A percentile compares a stretch with the other conserved stretches of the same genome.
Conservation (phyloP, 2,797 vertebrate species). For the Sciurus vulgaris region DNA sequence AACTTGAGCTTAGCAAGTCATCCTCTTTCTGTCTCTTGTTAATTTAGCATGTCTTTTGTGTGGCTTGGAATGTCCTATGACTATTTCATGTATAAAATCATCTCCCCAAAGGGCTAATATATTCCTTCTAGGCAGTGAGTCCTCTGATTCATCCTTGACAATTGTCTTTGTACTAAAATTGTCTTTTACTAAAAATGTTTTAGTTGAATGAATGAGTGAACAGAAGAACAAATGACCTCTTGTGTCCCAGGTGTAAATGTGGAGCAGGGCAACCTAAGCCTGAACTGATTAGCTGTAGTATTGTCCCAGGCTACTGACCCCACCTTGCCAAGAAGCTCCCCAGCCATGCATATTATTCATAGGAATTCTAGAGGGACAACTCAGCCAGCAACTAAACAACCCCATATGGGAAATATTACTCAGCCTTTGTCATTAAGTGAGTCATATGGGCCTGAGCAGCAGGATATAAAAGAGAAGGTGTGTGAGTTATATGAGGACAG, state of each 20-base stretch:
- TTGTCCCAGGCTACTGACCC: background rate
- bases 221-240: background rate
- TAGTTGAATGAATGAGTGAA: background rate
- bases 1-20: fast-evolving
- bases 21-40: background rate
- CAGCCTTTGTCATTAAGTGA: background rate
- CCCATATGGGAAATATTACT: background rate
- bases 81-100: background rate
- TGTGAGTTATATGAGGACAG: background rate
- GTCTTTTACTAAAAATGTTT: background rate
- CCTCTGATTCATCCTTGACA: background rate
- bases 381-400: background rate
- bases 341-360: background rate
- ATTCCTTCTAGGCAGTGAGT: background rate
- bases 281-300: fast-evolving
- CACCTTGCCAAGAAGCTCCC: background rate
- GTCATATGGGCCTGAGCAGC: background rate
- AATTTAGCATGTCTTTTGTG: fast-evolving
- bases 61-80: background rate
- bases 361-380: background rate
- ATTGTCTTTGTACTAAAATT: no score
- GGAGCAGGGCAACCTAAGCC: background rate
- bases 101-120: background rate
- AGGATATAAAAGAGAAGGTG: background rate
- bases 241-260: fast-evolving